Percentiles rank a stretch among this genome's conserved stretches.
phyloP scores from a whole-genome alignment of 2,797 vertebrate species.

The Prionace glauca region DNA sequence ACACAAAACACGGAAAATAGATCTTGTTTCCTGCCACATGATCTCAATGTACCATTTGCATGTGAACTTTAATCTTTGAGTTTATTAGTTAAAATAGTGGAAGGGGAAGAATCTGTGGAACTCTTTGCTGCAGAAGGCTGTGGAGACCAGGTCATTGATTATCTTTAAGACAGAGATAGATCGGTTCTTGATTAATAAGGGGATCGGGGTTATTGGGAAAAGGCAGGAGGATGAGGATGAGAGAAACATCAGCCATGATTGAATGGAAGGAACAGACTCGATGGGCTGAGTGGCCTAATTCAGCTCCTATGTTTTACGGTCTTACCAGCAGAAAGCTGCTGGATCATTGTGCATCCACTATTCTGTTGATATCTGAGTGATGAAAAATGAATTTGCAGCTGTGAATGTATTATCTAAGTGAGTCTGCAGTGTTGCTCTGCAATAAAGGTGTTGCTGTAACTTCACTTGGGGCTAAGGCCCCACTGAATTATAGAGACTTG shows the following conservation, averaged over 20 bases:
- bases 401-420: background rate
- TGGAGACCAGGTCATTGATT: too few species aligned
- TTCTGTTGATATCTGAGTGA: background rate
- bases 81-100: background rate
- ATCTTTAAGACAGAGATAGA: too few species aligned
- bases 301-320: too few species aligned
- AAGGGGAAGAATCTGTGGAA: background rate
- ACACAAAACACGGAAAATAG: background rate
- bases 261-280: too few species aligned
- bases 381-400: background rate
- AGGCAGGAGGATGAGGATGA: too few species aligned
- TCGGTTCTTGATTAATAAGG: too few species aligned
- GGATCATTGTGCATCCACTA: too few species aligned
- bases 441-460: background rate
- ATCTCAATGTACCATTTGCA: background rate
- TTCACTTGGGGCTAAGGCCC: background rate
- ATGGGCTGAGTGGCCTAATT: too few species aligned
- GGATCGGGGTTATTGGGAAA: too few species aligned
- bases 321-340: background rate
- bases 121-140: too few species aligned
- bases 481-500: background rate
- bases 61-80: background rate
- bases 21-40: background rate
- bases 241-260: too few species aligned
- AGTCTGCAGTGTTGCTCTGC: background rate